Base-by-base conservation (phyloP, 2,797 vertebrate species). In the Chelon auratus region DNA sequence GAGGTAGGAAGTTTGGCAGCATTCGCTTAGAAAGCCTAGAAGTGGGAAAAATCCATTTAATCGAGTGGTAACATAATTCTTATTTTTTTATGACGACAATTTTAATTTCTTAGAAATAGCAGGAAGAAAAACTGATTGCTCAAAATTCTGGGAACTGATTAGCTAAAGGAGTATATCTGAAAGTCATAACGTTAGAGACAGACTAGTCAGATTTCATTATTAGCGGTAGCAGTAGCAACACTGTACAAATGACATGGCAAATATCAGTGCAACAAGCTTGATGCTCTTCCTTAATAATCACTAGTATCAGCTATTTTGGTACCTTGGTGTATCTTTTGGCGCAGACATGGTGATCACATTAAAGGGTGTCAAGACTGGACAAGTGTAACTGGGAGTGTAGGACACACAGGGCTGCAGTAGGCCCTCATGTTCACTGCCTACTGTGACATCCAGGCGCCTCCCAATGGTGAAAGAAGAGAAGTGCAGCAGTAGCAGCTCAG, bases 381-480 rank as follows among this genome's bases (percentile, higher is more conserved):
- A 14, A 4, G 63, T 70, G 12, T 87, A 87, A 85, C 89, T 18
- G 9, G 85, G 88, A 51, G 69, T 80, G 90, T 95, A 98, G 0
- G 93, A 94, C 1, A 75, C 54, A 0, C 72, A 82, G 17, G 95
- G 91, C 52, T 89, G 89, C 71, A 99, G 84, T 12, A 96, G 77
- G 1, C 61, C 82, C 88, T 97, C 96, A 69, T 96, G 95, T 1
- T 90, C 76, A 48, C 90, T 94, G 58, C 79, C 80, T 30, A 98
- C 95, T 0, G 72, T 93, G 65, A 95, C 95, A 82, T 97, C 94
- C 53, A 99, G 82, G 81, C 90, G 92, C 68, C 95, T 94, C 75
- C 96, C 97, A 0, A 99, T 94, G 87, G 95, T 90, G 89, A 97
- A 97, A 42, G 93, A 89, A 40, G 94, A 90, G 87, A 99, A 99